phyloP scores from a whole-genome alignment of 2,888 invertebrate species.

The Cantharis nigra region DNA sequence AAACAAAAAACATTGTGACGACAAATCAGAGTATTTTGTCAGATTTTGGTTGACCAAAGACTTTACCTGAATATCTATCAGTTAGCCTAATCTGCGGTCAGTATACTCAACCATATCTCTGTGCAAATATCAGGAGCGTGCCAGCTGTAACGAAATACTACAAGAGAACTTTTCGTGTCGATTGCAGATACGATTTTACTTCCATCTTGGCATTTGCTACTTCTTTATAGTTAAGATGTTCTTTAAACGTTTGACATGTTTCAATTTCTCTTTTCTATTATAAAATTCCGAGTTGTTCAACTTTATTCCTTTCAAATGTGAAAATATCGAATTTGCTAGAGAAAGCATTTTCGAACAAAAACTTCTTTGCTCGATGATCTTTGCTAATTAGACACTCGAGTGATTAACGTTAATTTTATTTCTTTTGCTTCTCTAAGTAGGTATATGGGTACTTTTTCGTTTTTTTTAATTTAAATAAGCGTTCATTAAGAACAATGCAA shows the following conservation, averaged over 20 bases:
- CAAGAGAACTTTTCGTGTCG: conserved; percentile 38
- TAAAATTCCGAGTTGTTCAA: not conserved
- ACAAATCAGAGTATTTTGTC: conserved; percentile 31
- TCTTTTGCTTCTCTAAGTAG: not conserved
- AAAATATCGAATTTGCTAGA: not conserved
- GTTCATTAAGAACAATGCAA: conserved; percentile 26
- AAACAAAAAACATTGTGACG: not conserved
- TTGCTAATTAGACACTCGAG: not conserved
- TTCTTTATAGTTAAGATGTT: conserved; percentile 27
- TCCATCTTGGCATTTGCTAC: conserved; percentile 23
- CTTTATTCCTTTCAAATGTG: not conserved
- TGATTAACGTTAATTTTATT: not conserved
- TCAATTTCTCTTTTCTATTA: conserved; percentile 16
- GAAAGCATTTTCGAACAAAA: not conserved
- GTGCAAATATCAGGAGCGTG: conserved; percentile 36
- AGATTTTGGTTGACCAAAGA: conserved; percentile 29
- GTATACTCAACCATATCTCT: conserved; percentile 29
- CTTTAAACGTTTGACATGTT: conserved; percentile 17
- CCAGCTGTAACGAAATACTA: conserved; percentile 41
- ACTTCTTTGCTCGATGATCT: not conserved
- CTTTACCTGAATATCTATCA: conserved; percentile 25
- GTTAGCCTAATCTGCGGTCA: conserved; percentile 32
- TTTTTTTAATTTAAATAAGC: conserved; percentile 8
- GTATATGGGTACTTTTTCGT: not conserved
- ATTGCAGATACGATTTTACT: conserved; percentile 32